Evolutionary conservation across 2,113 vertebrate species (phyloP).

Genomic region (Hippopotamus amphibius): DNA sequence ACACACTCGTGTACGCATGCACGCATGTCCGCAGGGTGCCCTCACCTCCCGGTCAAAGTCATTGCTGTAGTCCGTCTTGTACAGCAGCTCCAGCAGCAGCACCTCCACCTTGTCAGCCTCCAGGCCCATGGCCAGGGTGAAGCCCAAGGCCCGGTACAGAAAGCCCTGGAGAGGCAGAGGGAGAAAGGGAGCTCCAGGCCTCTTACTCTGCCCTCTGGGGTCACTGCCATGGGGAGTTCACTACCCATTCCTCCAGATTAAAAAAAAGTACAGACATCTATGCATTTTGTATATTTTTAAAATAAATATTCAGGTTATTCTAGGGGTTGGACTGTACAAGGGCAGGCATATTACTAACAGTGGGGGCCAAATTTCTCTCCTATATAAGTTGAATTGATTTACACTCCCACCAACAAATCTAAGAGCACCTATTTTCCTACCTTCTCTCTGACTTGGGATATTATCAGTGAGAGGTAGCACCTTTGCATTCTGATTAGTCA

Average conservation of each 20-base stretch:
- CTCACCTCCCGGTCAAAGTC: conserved; percentile 78
- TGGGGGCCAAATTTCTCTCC: not conserved
- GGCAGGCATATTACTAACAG: accelerated
- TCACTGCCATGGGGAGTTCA: accelerated
- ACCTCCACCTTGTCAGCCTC: conserved; percentile 72
- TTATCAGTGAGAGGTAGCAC: not conserved
- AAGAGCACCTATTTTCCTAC: not conserved
- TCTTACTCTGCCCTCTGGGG: accelerated
- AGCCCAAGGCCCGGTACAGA: conserved; percentile 78
- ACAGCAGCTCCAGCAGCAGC: conserved; percentile 75
- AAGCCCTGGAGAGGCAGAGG: conserved; percentile 63
- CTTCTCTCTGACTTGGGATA: accelerated
- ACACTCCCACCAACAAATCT: too few species aligned
- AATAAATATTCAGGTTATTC: not conserved
- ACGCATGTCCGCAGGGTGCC: accelerated
- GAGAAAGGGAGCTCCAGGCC: not conserved
- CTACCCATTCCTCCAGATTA: not conserved
- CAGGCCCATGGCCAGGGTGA: conserved; percentile 69
- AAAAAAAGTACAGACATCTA: not conserved
- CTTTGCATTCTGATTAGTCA: accelerated
- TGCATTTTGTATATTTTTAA: not conserved
- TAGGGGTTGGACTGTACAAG: not conserved
- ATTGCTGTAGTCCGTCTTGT: conserved; percentile 72
- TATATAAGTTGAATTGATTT: not conserved
- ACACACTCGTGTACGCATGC: not conserved